Evolutionary conservation across 2,113 vertebrate species (phyloP).

Genomic region (Lagopus leucura): DNA sequence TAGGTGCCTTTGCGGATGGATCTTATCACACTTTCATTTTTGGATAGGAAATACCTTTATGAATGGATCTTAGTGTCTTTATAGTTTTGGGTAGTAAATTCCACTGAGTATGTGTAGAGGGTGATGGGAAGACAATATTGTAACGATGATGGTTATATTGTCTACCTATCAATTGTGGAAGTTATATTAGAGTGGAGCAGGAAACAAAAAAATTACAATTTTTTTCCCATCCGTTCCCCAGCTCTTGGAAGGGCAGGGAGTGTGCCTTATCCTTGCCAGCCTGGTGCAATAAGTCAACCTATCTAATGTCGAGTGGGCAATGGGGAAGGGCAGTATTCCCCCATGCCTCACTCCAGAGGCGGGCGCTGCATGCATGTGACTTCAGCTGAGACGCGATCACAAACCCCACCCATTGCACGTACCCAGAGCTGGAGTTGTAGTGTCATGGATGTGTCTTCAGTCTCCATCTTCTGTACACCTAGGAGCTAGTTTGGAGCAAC

Average conservation of each 20-base stretch:
- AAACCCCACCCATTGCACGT: background rate
- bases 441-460: background rate
- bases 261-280: background rate
- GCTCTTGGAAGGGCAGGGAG: background rate
- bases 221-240: background rate
- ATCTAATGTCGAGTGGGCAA: background rate
- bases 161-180: background rate
- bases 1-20: background rate
- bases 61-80: background rate
- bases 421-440: background rate
- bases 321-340: background rate
- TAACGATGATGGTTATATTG: background rate
- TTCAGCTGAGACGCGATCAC: background rate
- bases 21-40: too few species aligned
- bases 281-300: background rate
- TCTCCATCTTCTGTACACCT: background rate
- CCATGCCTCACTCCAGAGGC: background rate
- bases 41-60: background rate
- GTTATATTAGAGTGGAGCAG: background rate
- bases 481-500: background rate
- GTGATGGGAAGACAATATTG: background rate
- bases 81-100: background rate
- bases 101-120: fast-evolving
- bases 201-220: background rate
- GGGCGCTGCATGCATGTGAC: background rate